Base-by-base conservation (phyloP, 1,140 invertebrate genomes). In the Diorhabda elongata region DNA sequence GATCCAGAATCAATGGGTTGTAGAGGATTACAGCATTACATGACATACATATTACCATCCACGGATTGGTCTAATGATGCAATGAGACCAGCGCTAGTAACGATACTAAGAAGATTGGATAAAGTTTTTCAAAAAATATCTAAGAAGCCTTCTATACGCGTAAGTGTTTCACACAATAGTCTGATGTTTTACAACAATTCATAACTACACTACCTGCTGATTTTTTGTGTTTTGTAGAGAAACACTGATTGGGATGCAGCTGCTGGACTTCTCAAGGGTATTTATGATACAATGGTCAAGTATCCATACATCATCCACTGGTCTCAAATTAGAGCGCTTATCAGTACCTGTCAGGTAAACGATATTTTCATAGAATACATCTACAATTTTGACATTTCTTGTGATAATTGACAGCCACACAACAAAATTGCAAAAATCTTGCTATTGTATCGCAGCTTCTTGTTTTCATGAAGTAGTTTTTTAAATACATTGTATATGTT, bases 91-190 rank as follows among this genome's bases (percentile, higher is more conserved):
- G 92, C 96, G 0, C 83, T 99, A 2, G 95, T 94, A 44, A 92
- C 94, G 71, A 95, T 99, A 69, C 83, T 99, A 3, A 85, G 97
- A 42, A 84, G 98, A 71, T 85, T 99, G 2, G 98, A 99, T 79
- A 97, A 99, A 82, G 96, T 98, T 0, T 99, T 99, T 78, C 88
- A 90, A 44, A 99, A 99, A 83, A 97, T 99, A 71, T 94, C 95
- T 57, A 99, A 99, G 81, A 98, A 98, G 81, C 88, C 92, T 9
- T 92, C 91, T 7, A 94, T 97, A 66, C 82, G 93, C 71, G 90
- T 91, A 82, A 83, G 61, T 66, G 6, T 9, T 26, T 26, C 26
- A 26, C 26, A 26, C 1, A 26, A 26, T 1, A 26, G 26, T 26
- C 26, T 26, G 26, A 26, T 26, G 26, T 26, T 26, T 26, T 26